These are phyloP conservation scores for Catocala nupta DNA, from an alignment of 2,888 invertebrate genomes.

Conservation along the genomic window DNA sequence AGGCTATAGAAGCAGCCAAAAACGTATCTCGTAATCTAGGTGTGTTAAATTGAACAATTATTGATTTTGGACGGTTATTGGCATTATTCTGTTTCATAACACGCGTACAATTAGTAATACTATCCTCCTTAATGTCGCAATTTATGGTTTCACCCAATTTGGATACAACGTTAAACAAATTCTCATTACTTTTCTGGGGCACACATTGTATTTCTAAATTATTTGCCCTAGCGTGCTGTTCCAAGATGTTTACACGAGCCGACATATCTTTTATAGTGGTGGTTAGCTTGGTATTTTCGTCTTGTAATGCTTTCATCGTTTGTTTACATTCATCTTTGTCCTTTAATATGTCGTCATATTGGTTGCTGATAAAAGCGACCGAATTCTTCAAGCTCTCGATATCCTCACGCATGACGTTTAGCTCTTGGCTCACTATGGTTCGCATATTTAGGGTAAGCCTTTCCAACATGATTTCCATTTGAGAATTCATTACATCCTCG, in stretches of 20 bases:
- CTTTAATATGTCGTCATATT: conserved; percentile 1
- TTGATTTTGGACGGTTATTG: conserved; percentile 14
- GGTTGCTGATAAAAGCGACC: conserved; percentile 5
- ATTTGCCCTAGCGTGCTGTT: conserved; percentile 7
- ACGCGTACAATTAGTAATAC: conserved; percentile 9
- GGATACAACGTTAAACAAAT: conserved; percentile 2
- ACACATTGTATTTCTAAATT: conserved; percentile 17
- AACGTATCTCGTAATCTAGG: conserved; percentile 12
- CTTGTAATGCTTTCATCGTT: background rate
- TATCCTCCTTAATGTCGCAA: conserved; percentile 6
- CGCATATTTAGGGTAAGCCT: conserved; percentile 8
- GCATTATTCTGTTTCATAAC: conserved; percentile 9
- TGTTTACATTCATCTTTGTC: background rate
- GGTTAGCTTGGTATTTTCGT: background rate
- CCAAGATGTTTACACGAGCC: conserved; percentile 3
- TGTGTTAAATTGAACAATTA: conserved; percentile 18
- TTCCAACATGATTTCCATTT: conserved; percentile 7
- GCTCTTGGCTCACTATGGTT: background rate
- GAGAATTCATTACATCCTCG: conserved; percentile 3
- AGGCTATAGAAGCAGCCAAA: conserved; percentile 4
- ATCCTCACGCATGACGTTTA: conserved; percentile 1
- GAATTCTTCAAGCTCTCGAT: background rate
- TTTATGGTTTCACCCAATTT: background rate
- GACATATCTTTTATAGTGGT: conserved; percentile 1
- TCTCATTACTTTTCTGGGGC: conserved; percentile 11